Evolutionary conservation across 2,888 invertebrate species (phyloP).

Genomic region (Drosophila lutescens): DNA sequence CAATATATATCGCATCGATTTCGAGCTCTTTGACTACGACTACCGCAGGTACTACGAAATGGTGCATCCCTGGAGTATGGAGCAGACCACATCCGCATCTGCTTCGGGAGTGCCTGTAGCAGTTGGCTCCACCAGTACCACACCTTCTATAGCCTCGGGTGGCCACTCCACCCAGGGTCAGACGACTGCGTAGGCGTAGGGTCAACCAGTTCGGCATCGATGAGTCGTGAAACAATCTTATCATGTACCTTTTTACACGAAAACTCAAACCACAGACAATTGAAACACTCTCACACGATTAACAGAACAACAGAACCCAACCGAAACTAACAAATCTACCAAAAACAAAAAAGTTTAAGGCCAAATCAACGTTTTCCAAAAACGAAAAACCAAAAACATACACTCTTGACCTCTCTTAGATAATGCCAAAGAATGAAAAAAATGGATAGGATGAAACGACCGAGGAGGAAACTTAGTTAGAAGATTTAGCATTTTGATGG

Average conservation of each 20-base stretch:
- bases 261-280: conserved; percentile 29
- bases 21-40: conserved; percentile 89
- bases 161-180: conserved; percentile 20
- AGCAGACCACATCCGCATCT: conserved; percentile 47
- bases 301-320: conserved; percentile 55
- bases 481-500: conserved; percentile 49
- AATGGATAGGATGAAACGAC: conserved; percentile 1
- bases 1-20: conserved; percentile 88
- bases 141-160: conserved; percentile 3
- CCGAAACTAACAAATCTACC: conserved; percentile 66
- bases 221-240: conserved; percentile 64
- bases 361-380: conserved; percentile 77
- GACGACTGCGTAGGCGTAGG: conserved; percentile 17
- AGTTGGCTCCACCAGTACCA: conserved; percentile 2
- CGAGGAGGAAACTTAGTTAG: conserved; percentile 54
- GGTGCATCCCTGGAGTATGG: conserved; percentile 82
- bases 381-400: conserved; percentile 50
- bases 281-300: conserved; percentile 33
- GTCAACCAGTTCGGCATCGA: conserved; percentile 27
- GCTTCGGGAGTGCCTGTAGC: not conserved
- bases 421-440: conserved; percentile 52
- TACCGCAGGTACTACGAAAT: conserved; percentile 86
- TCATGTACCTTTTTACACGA: conserved; percentile 62
- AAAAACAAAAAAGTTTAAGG: conserved; percentile 55
- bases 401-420: conserved; percentile 67